phyloP scores from a whole-genome alignment of 1,140 invertebrate species.

The Tribolium madens region DNA sequence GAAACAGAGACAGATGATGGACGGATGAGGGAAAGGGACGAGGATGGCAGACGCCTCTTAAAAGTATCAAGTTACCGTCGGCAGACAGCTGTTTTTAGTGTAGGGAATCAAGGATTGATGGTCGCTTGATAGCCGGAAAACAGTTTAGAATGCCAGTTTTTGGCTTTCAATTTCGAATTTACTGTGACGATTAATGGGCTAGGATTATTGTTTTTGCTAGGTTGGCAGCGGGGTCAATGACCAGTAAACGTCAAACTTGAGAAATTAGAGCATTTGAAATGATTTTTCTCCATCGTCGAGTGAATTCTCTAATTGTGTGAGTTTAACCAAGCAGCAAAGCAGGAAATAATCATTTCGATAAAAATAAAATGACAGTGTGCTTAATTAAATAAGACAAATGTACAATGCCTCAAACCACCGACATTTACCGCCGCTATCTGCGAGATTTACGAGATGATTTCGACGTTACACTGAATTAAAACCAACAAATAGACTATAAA shows the following conservation, averaged over 20 bases:
- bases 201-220: background rate
- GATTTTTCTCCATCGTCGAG: background rate
- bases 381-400: background rate
- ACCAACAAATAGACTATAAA: background rate
- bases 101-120: slow-evolving; percentile 59
- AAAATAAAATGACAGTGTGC: background rate
- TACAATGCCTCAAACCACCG: background rate
- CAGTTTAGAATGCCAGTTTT: slow-evolving; percentile 15
- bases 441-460: background rate
- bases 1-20: slow-evolving; percentile 44
- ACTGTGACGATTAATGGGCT: too few relatives aligned
- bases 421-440: background rate
- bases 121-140: slow-evolving; percentile 40
- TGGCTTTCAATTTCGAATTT: background rate
- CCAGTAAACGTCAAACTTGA: too few relatives aligned
- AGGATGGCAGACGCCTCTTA: slow-evolving; percentile 59
- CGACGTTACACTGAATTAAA: background rate
- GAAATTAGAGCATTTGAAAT: too few relatives aligned
- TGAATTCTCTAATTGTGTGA: background rate
- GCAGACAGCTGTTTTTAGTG: slow-evolving; percentile 65
- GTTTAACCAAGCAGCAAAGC: background rate
- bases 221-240: too few relatives aligned
- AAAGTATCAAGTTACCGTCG: slow-evolving; percentile 64
- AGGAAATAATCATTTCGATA: background rate
- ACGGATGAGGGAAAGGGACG: slow-evolving; percentile 41